Base-by-base conservation (phyloP, 2,797 vertebrate species). In the Apogon hyalosoma region DNA sequence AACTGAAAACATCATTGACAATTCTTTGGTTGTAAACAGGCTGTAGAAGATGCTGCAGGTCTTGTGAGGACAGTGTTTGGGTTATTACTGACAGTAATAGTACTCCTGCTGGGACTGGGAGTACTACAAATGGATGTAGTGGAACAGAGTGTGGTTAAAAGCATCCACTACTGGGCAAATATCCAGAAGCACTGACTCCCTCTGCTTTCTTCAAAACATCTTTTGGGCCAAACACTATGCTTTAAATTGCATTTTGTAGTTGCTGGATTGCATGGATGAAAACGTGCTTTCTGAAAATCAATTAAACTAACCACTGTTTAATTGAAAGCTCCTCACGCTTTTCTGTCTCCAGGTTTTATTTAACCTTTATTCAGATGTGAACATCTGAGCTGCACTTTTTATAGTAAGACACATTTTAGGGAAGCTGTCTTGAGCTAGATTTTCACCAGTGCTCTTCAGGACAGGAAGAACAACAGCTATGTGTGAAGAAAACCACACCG, bases 61-160 rank as follows among this genome's bases (percentile, higher is more conserved):
- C 31, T 33, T 33, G 31, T 33, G 16, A 33, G 24, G 11, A 3
- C 11, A 19, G 53, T 11, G 9, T 39, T 38, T 12, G 15, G 5
- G 3, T 15, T 7, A 15, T 45, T 46, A 31, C 38, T 5, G 12
- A 28, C 31, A 24, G 40, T 33, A 33, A 42, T 52, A 9, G 1
- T 12, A 0, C 0, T 61, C 28, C 28, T 60, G 10, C 19, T 12
- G 60, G 51, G 52, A 55, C 13, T n/a, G 28, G 0, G 3, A 31
- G 6, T 3, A 1, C 38, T 63, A 11, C 59, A 75, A 55, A 63
- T 63, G 15, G 43, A 79, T 57, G 62, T 0, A 2, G 51, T 5
- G 19, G 18, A 39, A 24, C 18, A 59, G 36, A 59, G 39, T 40
- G 21, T 57, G 56, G 73, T 62, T 73, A 58, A 80, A 76, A 62